These are phyloP conservation scores for Theocolax elegans DNA, from an alignment of 1,140 invertebrate species.

Conservation along the genomic window DNA sequence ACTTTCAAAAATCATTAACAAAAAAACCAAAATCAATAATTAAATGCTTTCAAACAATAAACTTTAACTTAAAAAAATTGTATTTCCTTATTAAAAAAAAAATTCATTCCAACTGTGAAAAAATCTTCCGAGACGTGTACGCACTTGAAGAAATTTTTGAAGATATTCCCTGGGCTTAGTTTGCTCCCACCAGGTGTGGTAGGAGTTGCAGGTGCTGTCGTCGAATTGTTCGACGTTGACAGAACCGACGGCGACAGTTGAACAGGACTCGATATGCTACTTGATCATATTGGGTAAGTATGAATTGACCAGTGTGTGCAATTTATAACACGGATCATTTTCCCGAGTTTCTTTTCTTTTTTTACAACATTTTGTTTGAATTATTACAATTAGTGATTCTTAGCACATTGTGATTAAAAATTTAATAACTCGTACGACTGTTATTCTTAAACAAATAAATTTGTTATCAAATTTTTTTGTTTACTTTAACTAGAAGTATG, in stretches of 20 bases:
- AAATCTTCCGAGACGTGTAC: slow-evolving; percentile 48
- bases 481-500: too few species aligned
- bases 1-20: too few species aligned
- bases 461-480: too few species aligned
- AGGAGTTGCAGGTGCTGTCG: slow-evolving; percentile 69
- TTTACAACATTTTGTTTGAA: too few species aligned
- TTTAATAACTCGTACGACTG: too few species aligned
- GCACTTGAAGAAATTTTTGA: slow-evolving; percentile 96
- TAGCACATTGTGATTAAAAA: too few species aligned
- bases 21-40: too few species aligned
- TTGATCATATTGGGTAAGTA: slow-evolving; percentile 55
- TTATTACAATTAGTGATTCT: too few species aligned
- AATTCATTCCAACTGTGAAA: slow-evolving; percentile 32
- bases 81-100: too few species aligned
- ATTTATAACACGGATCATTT: background rate
- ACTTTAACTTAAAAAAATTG: too few species aligned
- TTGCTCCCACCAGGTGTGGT: slow-evolving; percentile 75
- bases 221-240: slow-evolving; percentile 66
- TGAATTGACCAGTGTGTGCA: slow-evolving; percentile 49
- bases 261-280: slow-evolving; percentile 59
- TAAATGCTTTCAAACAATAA: too few species aligned
- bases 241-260: slow-evolving; percentile 60
- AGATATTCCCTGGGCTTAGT: slow-evolving; percentile 87
- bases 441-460: too few species aligned
- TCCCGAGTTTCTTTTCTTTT: background rate